Conservation (phyloP, 2,113 vertebrate species). For the Phylloscopus whistleri region DNA sequence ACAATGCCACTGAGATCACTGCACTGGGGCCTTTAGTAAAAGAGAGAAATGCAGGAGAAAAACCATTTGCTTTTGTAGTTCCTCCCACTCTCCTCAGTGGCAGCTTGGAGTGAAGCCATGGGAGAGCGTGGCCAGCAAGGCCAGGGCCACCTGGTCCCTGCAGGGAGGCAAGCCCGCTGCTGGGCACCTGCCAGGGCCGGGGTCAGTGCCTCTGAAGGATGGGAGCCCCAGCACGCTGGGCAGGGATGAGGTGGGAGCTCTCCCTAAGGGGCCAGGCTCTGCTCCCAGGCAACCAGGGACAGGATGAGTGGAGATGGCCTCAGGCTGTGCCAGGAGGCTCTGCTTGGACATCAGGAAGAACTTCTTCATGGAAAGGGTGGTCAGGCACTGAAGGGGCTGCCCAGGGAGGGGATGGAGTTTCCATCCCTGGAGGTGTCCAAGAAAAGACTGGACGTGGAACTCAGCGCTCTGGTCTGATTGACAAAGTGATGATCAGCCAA, state of each 20-base stretch:
- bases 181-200: fast-evolving
- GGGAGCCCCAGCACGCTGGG: fast-evolving
- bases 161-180: fast-evolving
- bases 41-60: background rate
- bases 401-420: background rate
- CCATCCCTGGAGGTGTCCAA: background rate
- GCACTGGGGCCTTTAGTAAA: background rate
- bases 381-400: background rate
- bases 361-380: background rate
- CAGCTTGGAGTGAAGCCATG: fast-evolving
- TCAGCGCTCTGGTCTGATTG: no score
- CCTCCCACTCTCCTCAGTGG: background rate
- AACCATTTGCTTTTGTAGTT: background rate
- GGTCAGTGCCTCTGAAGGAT: fast-evolving
- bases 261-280: fast-evolving
- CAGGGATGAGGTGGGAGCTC: background rate
- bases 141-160: background rate
- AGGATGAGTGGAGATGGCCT: background rate
- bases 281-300: background rate
- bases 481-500: no score
- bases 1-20: slow-evolving; percentile 26
- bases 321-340: background rate
- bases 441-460: fast-evolving
- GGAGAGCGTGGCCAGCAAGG: fast-evolving
- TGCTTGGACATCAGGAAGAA: background rate